Evolutionary conservation across 2,888 invertebrate genomes (phyloP).

Genomic region (Lacanobia oleracea): DNA sequence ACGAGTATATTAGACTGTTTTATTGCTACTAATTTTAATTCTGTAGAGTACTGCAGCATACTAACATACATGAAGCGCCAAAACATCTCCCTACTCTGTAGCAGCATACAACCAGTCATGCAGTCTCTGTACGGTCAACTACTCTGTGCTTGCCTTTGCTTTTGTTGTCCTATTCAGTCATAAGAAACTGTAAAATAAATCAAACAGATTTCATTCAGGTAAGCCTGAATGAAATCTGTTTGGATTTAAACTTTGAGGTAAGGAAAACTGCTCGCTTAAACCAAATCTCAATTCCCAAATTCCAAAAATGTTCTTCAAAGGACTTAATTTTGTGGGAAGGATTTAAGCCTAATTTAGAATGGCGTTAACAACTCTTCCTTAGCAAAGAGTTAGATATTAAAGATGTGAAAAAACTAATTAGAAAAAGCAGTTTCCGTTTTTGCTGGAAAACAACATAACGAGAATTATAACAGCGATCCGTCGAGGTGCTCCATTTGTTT

Average conservation of each 20-base stretch:
- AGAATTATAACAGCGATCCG: constrained; percentile 32
- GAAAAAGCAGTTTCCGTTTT: constrained; percentile 5
- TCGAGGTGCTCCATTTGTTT: constrained; percentile 67
- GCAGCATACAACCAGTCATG: not conserved
- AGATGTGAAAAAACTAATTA: not conserved
- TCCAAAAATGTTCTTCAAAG: too few relatives aligned
- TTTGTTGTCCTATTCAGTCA: not conserved
- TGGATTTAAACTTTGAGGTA: too few relatives aligned
- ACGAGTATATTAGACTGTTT: not conserved
- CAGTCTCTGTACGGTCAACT: not conserved
- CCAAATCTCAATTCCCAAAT: too few relatives aligned
- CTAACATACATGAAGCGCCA: not conserved
- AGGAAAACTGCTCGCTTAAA: too few relatives aligned
- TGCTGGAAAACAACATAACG: constrained; percentile 2
- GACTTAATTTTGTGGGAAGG: not conserved
- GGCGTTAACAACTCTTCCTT: not conserved
- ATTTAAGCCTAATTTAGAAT: not conserved
- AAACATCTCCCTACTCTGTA: not conserved
- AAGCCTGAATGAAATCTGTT: too few relatives aligned
- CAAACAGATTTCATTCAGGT: too few relatives aligned
- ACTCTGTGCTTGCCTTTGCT: not conserved
- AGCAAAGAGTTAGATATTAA: not conserved
- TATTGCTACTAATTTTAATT: too few relatives aligned
- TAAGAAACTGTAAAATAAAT: too few relatives aligned
- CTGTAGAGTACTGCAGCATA: too few relatives aligned